Evolutionary conservation across 1,140 invertebrate genomes (phyloP), one percentile per base, ranked within the genome.

Genomic region (Melitaea cinxia): DNA sequence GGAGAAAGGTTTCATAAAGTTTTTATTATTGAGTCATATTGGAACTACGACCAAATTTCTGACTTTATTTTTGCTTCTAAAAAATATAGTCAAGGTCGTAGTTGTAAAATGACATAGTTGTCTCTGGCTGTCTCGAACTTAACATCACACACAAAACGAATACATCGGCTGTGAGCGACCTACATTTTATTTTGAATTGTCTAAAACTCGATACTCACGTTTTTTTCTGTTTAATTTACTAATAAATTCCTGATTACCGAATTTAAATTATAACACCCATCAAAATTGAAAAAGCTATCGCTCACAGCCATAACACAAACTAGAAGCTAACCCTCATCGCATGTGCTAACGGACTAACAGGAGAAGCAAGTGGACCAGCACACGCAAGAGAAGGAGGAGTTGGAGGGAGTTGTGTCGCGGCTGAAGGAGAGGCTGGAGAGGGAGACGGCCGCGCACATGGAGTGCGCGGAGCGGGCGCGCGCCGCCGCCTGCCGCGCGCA

Each of bases 301-400:
- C 55, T 49, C 57, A n/a, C 53, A 30, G 30, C 15, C 14, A 42
- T 17, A 42, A 42, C 12, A 39, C 4, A n/a, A 39, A 39, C 15
- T 17, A 19, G 15, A 42, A 42, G 2, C 12, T 61, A 68, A 64
- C 60, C 26, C 17, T 60, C 70, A 65, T 68, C 64, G 37, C 37
- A 42, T 17, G 35, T 37, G 15, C 37, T 42, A 42, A 42, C 19
- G 14, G n/a, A 72, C 75, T 72, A 78, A 77, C 80, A 91, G 91
- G 97, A 99, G 85, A 96, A 98, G 85, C 97, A 98, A 83, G 89
- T 98, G 61, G 97, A 98, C 91, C 92, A 96, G 70, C 94, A 95
- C 80, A 94, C 94, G 45, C 97, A 98, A 80, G 97, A 98, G 91
- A 97, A 97, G 84, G 97, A 98, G 91, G 97, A 99, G 83, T 91